Evolutionary conservation across 1,140 invertebrate genomes (phyloP).

Genomic region (Gryon sp.): DNA sequence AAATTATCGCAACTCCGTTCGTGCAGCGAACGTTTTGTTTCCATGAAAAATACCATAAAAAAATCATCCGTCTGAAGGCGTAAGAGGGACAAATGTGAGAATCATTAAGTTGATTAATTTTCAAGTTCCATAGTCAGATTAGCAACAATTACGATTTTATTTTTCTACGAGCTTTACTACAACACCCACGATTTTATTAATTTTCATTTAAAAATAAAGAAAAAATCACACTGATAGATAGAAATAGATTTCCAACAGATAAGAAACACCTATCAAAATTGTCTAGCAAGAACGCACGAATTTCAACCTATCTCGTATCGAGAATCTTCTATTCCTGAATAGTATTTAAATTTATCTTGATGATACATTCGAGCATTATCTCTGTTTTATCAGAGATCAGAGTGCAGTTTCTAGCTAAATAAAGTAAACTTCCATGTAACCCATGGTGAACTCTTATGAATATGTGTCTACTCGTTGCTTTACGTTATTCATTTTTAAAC

Average conservation of each 20-base stretch:
- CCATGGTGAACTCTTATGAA: conserved; percentile 4
- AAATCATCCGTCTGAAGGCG: too few species aligned
- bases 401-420: conserved; percentile 24
- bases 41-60: too few species aligned
- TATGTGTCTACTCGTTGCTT: neutral
- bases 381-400: conserved; percentile 14
- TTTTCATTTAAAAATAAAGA: too few species aligned
- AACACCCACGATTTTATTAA: too few species aligned
- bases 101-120: conserved; percentile 46
- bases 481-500: neutral
- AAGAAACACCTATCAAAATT: too few species aligned
- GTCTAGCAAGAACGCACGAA: too few species aligned
- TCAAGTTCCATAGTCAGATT: conserved; percentile 1
- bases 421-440: conserved; percentile 27
- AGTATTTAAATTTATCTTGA: conserved; percentile 25
- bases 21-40: neutral
- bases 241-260: too few species aligned
- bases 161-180: too few species aligned
- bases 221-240: too few species aligned
- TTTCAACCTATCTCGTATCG: too few species aligned
- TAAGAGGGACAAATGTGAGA: too few species aligned
- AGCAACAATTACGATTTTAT: conserved; percentile 23
- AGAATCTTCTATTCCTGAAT: neutral
- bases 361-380: conserved; percentile 5
- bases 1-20: conserved; percentile 6